Conservation (phyloP, 2,113 vertebrate genomes). For the Scolopax mira region DNA sequence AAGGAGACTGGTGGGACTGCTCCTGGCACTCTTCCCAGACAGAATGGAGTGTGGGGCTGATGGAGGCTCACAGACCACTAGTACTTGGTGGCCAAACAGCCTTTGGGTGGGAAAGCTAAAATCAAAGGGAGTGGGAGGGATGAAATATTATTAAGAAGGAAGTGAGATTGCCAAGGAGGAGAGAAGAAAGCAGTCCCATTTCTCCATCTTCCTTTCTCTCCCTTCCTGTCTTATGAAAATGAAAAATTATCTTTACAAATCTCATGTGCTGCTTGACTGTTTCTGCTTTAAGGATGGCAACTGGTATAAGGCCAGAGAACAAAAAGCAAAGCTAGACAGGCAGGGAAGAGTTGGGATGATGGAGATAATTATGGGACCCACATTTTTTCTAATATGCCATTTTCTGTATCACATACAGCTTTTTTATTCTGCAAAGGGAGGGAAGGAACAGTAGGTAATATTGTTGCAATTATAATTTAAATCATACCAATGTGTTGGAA, state of each 20-base stretch:
- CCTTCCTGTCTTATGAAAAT: neutral
- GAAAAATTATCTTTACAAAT: neutral
- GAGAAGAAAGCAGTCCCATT: neutral
- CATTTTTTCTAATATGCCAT: neutral
- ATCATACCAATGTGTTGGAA: neutral
- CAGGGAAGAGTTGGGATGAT: neutral
- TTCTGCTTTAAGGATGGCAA: neutral
- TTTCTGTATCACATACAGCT: neutral
- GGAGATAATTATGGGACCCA: neutral
- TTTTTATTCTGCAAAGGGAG: neutral
- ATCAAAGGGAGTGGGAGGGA: neutral
- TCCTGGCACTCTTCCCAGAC: neutral
- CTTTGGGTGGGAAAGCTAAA: neutral
- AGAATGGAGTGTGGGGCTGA: neutral
- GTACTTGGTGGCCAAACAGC: neutral
- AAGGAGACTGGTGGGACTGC: neutral
- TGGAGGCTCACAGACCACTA: neutral
- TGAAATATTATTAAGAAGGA: neutral
- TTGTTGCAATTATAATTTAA: neutral
- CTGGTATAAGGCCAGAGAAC: neutral
- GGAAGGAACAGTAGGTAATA: neutral
- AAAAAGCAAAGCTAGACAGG: neutral
- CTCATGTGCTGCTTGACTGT: neutral
- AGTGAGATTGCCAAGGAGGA: neutral
- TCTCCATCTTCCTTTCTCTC: neutral